These are phyloP conservation scores for Syrphus vitripennis DNA, from an alignment of 2,888 invertebrate genomes.

Conservation along the genomic window DNA sequence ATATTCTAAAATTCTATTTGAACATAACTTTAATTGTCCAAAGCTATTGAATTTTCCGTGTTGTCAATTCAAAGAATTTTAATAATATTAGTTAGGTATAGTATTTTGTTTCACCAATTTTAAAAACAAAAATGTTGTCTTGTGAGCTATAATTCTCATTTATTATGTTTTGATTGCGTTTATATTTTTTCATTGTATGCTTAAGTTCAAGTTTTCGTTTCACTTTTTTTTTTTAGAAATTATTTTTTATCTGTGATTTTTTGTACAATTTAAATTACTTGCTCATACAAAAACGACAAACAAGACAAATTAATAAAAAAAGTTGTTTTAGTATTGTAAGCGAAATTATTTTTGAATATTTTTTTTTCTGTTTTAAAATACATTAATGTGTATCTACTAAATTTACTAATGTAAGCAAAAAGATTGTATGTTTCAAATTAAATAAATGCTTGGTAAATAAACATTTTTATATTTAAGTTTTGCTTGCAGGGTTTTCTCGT, in stretches of 20 bases:
- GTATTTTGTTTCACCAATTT: background rate
- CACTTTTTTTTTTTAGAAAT: conserved; percentile 37
- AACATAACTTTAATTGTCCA: background rate
- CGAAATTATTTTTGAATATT: background rate
- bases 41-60: background rate
- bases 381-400: background rate
- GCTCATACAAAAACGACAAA: background rate
- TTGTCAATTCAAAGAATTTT: background rate
- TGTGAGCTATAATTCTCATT: background rate
- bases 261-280: conserved; percentile 43
- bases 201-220: conserved; percentile 58
- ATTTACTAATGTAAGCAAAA: background rate
- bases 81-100: background rate
- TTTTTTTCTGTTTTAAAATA: background rate
- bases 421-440: background rate
- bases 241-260: conserved; percentile 65
- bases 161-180: conserved; percentile 2
- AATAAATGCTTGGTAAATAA: background rate
- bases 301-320: background rate
- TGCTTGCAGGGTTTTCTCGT: too few species aligned
- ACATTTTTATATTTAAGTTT: background rate
- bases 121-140: background rate
- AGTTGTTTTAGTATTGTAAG: background rate
- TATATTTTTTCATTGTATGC: background rate
- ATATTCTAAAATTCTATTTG: background rate